Conservation (phyloP, 2,113 vertebrate genomes). For the Vulpes vulpes region DNA sequence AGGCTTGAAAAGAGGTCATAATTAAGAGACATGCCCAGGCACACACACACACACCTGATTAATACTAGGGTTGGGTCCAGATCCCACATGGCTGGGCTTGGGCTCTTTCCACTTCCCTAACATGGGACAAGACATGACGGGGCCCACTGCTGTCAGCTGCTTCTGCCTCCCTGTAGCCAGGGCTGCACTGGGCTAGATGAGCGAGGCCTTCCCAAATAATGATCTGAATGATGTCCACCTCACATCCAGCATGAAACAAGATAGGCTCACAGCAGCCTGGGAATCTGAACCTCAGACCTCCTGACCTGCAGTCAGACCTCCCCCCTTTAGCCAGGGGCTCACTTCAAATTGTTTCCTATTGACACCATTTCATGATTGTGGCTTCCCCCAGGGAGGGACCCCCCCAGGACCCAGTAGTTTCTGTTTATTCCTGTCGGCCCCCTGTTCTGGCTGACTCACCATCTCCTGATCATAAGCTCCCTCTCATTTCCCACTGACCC, state of each 20-base stretch:
- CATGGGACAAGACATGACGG: neutral
- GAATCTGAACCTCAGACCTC: neutral
- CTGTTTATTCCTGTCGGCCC: neutral
- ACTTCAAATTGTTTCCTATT: neutral
- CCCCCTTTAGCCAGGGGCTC: neutral
- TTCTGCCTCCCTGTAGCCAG: neutral
- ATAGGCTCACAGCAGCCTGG: neutral
- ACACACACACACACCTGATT: neutral
- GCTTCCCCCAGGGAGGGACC: neutral
- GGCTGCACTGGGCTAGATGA: neutral
- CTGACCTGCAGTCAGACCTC: neutral
- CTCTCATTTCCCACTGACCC: neutral
- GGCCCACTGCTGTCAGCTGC: neutral
- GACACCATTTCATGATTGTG: neutral
- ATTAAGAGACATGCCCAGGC: slow-evolving; percentile 22
- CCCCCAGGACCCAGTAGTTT: neutral
- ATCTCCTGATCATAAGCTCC: too few relatives aligned
- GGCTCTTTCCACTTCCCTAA: neutral
- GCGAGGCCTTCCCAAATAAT: neutral
- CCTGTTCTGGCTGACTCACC: neutral
- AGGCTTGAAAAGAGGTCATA: slow-evolving; percentile 3
- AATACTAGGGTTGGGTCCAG: neutral
- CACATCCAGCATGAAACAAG: neutral
- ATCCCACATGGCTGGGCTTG: neutral
- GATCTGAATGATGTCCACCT: fast-evolving